A percentile compares a stretch with the other conserved stretches of the same genome.
Evolutionary conservation across 2,888 invertebrate species (phyloP).

Genomic region (Acanthosepion pharaonis): DNA sequence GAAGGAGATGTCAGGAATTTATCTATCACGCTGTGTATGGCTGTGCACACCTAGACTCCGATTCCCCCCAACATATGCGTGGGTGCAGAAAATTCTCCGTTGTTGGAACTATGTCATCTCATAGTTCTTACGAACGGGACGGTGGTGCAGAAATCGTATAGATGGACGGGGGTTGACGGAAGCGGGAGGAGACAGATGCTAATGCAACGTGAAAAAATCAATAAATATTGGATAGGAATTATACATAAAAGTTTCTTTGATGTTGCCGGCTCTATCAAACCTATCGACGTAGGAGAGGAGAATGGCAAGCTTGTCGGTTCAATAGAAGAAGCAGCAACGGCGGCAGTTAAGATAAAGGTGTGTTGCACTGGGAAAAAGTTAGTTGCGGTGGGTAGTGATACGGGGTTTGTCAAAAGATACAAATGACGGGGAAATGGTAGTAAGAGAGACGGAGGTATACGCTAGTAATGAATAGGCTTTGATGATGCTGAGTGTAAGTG

Average conservation of each 20-base stretch:
- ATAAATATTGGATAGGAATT: slow-evolving; percentile 23
- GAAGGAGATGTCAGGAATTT: not conserved
- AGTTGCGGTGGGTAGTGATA: not conserved
- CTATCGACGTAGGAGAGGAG: not conserved
- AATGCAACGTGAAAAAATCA: slow-evolving; percentile 21
- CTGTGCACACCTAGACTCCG: not conserved
- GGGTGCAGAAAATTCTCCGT: not conserved
- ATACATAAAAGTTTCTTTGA: slow-evolving; percentile 8
- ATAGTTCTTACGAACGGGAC: slow-evolving; percentile 2
- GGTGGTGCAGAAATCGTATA: not conserved
- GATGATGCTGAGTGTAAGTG: too few species aligned
- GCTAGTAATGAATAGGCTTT: too few species aligned
- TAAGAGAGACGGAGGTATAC: too few species aligned
- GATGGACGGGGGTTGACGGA: not conserved
- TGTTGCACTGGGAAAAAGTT: not conserved
- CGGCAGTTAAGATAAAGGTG: not conserved
- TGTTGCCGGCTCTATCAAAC: slow-evolving; percentile 24
- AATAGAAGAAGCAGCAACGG: not conserved
- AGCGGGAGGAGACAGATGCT: not conserved
- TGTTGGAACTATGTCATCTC: not conserved
- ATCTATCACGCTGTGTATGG: not conserved
- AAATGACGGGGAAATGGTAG: too few species aligned
- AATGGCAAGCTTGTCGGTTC: not conserved
- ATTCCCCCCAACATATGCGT: not conserved
- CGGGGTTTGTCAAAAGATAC: not conserved